Evolutionary conservation across 2,888 invertebrate genomes (phyloP), one percentile per base, ranked within the genome.

Genomic region (Anticlea derivata): DNA sequence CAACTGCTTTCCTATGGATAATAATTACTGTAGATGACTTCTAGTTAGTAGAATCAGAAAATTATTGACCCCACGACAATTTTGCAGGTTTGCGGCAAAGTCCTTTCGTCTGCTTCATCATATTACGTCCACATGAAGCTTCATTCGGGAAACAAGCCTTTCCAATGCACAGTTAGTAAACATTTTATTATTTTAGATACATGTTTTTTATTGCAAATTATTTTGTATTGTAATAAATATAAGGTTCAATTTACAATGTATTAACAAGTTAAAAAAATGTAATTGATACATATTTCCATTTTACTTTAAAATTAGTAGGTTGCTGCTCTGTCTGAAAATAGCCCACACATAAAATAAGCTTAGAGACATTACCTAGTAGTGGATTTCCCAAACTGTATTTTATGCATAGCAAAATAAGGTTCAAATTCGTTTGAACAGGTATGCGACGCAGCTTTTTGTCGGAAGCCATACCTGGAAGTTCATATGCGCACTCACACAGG

Each of bases 61-160:
- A 52, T 50, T 52, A 35, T 27, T 47, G 34, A 46, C 12, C 29
- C 40, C 11, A 50, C 44, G 47, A 45, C 24, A 44, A 55, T 46
- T 55, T 80, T 80, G 33, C 80, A 90, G 89, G 92, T 95, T 52
- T 95, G 95, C 79, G 94, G 95, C 50, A 95, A 95, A 89, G 93
- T 95, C 55, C 81, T 95, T 58, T 95, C 95, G 46, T 95, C 95
- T 7, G 93, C 95, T 51, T 94, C 95, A 30, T 95, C 95, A 61
- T 95, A 95, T 78, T 95, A 96, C 76, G 96, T 95, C 67, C 96
- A 96, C 81, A 94, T 95, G 94, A 95, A 95, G 82, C 91, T 95
- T 62, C 95, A 96, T 84, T 95, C 95, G 13, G 94, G 94, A 66
- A 94, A 94, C 78, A 96, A 96, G 79, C 95, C 95, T 55, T 96